These are phyloP conservation scores for Saimiri boliviensis DNA, from an alignment of 2,113 vertebrate genomes.

Conservation along the genomic window DNA sequence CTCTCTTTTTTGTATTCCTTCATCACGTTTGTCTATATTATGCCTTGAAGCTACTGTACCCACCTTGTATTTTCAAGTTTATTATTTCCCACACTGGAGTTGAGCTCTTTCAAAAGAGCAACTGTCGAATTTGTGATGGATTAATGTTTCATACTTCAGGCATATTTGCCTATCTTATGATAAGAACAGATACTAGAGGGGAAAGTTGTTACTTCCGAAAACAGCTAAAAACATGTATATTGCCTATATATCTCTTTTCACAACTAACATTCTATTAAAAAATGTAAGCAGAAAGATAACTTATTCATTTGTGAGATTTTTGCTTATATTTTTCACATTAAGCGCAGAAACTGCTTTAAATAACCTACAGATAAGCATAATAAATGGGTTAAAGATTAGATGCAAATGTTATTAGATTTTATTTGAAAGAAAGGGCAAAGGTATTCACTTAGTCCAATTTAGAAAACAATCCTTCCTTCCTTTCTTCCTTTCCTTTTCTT, in stretches of 20 bases:
- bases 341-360: not conserved
- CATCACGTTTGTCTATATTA: not conserved
- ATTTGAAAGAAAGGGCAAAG: not conserved
- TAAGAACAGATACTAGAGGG: not conserved
- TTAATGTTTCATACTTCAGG: not conserved
- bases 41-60: not conserved
- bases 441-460: not conserved
- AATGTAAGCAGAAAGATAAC: not conserved
- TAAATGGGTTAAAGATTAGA: not conserved
- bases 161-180: not conserved
- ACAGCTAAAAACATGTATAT: not conserved
- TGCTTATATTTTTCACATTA: not conserved
- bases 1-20: not conserved
- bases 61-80: not conserved
- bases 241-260: not conserved
- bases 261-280: not conserved
- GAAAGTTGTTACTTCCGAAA: not conserved
- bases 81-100: not conserved
- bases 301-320: not conserved
- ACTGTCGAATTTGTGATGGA: not conserved
- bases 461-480: not conserved
- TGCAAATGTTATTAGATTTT: not conserved
- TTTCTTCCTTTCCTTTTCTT: not conserved
- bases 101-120: conserved; percentile 9
- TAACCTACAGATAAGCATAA: not conserved